phyloP scores from a whole-genome alignment of 2,797 vertebrate genomes.

The Gambusia yucatana region DNA sequence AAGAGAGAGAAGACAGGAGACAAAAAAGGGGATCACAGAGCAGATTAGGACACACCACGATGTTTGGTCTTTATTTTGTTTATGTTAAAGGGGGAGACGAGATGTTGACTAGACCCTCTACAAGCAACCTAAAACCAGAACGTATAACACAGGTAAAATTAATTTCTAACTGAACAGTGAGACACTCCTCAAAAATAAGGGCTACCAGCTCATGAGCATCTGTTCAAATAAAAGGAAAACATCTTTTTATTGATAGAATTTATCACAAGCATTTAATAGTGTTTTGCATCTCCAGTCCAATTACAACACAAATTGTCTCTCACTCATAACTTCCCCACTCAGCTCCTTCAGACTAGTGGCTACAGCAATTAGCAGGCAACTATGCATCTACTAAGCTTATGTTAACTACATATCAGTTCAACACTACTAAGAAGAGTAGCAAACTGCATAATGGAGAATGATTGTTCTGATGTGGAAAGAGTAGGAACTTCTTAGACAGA shows the following conservation, averaged over 20 bases:
- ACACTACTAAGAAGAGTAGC: too few relatives aligned
- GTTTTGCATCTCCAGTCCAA: not conserved
- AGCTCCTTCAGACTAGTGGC: too few relatives aligned
- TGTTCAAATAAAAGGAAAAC: not conserved
- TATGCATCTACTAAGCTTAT: too few relatives aligned
- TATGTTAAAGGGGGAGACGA: conserved; percentile 5
- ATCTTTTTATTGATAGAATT: not conserved
- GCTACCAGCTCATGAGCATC: not conserved
- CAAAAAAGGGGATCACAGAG: not conserved
- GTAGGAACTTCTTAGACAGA: too few relatives aligned
- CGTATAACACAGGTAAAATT: not conserved
- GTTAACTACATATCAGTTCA: too few relatives aligned
- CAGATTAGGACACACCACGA: conserved; percentile 13
- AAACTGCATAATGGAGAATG: too few relatives aligned
- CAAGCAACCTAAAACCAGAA: not conserved
- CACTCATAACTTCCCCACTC: too few relatives aligned
- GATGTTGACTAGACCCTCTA: not conserved
- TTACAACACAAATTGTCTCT: too few relatives aligned
- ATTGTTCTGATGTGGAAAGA: too few relatives aligned
- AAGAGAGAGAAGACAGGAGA: conserved; percentile 12
- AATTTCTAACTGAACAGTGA: not conserved
- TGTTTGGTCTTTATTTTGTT: conserved; percentile 15
- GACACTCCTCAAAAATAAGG: not conserved
- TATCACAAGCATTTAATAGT: not conserved
- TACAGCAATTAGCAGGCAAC: too few relatives aligned